These are phyloP conservation scores for Kryptolebias ocellatus DNA, from an alignment of 2,797 vertebrate species.

Conservation along the genomic window DNA sequence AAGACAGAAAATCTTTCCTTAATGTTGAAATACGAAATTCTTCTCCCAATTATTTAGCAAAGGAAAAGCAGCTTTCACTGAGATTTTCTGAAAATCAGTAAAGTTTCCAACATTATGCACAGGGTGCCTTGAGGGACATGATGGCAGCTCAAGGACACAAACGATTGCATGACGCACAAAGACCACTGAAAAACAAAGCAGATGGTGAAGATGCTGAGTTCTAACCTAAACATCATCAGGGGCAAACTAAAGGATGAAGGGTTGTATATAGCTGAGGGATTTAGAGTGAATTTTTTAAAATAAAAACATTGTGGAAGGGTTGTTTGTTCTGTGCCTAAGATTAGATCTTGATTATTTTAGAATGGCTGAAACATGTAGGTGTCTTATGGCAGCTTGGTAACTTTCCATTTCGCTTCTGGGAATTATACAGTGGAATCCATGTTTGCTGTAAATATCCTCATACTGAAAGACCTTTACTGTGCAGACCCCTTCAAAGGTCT, in stretches of 20 bases:
- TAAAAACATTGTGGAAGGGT: conserved; percentile 18
- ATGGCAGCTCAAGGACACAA: conserved; percentile 39
- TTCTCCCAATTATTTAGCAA: conserved; percentile 33
- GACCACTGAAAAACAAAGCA: conserved; percentile 20
- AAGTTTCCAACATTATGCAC: conserved; percentile 39
- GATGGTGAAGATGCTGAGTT: conserved; percentile 17
- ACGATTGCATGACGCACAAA: conserved; percentile 21
- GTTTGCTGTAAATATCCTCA: conserved; percentile 71
- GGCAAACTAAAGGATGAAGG: conserved; percentile 5
- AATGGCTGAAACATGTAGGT: conserved; percentile 30
- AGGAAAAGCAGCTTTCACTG: conserved; percentile 23
- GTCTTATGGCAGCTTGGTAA: conserved; percentile 37
- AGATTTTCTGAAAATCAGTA: conserved; percentile 45
- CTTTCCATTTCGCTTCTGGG: conserved; percentile 64
- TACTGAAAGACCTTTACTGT: conserved; percentile 59
- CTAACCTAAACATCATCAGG: conserved; percentile 15
- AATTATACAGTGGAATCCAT: conserved; percentile 32
- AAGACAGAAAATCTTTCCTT: neutral
- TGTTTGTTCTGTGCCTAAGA: conserved; percentile 35
- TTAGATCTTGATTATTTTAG: conserved; percentile 36
- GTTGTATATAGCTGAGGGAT: conserved; percentile 22
- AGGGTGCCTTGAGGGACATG: conserved; percentile 34
- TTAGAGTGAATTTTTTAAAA: conserved; percentile 34
- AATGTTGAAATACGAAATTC: conserved; percentile 23
- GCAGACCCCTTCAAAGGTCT: conserved; percentile 29